These are phyloP conservation scores for Bombus polaris DNA, from an alignment of 1,140 invertebrate genomes.

Conservation along the genomic window DNA sequence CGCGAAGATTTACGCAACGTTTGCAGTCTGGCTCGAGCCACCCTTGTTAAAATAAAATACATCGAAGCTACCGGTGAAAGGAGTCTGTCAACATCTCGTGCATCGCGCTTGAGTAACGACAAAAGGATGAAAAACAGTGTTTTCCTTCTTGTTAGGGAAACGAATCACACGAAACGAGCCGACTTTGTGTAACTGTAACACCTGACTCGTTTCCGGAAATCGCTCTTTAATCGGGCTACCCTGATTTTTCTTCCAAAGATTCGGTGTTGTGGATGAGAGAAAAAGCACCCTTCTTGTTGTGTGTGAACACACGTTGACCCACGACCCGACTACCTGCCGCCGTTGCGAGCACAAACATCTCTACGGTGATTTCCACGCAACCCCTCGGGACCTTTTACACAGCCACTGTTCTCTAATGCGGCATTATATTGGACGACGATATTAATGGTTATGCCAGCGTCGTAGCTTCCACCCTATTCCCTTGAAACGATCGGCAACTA, in stretches of 20 bases:
- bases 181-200: conserved; percentile 14
- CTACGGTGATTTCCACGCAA: conserved; percentile 47
- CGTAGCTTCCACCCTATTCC: conserved; percentile 19
- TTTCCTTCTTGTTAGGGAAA: conserved; percentile 4
- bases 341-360: conserved; percentile 58
- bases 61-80: neutral
- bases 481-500: conserved; percentile 23
- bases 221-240: conserved; percentile 5
- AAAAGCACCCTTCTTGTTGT: conserved; percentile 1
- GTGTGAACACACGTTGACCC: conserved; percentile 59
- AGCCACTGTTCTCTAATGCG: conserved; percentile 66
- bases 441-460: conserved; percentile 63
- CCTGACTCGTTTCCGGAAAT: conserved; percentile 37
- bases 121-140: neutral
- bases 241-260: conserved; percentile 42
- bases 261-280: neutral
- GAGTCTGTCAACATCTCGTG: neutral
- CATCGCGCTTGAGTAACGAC: neutral
- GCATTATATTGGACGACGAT: conserved; percentile 71
- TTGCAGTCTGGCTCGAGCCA: neutral
- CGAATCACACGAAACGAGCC: neutral
- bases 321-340: conserved; percentile 62
- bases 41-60: conserved; percentile 23
- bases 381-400: conserved; percentile 62
- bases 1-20: conserved; percentile 19